Base-by-base conservation (phyloP, 2,888 invertebrate species). In the Agonopterix alstromeriana region DNA sequence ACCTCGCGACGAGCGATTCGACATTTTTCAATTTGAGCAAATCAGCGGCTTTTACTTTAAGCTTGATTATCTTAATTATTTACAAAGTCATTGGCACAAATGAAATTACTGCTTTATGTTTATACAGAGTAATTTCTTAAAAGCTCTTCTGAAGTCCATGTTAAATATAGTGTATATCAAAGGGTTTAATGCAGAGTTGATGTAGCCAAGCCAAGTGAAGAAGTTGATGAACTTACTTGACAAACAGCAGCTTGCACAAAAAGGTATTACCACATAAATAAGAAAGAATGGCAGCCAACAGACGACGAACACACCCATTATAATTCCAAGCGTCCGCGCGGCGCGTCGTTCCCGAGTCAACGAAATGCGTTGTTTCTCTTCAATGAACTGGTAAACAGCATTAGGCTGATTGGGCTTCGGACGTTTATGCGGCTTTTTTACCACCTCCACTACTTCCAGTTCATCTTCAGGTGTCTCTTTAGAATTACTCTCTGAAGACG, bases 281-380 rank as follows among this genome's bases (percentile, higher is more conserved):
- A 98, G 92, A 81, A 98, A 99, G 88, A 99, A 99, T 3, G 99
- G 99, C 53, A 98, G 90, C 99, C 98, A 99, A 79, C 98, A 98
- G 8, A 98, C 93, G 45, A 98, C 97, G 76, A 99, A 99, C 0
- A 98, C 98, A 4, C 98, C 98, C 94, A 98, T 98, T 51, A 99
- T 98, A 49, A 99, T 98, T 14, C 98, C 98, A 2, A 99, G 90
- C 0, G 98, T 98, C 47, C 98, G 90, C 0, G 98, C 98, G 0
- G 98, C 98, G 41, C 98, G 91, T 48, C 98, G 90, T 74, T 99
- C 99, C 69, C 98, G 95, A 1, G 97, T 97, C 53, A 98, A 80
- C 0, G 98, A 98, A 62, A 98, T 96, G 56, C 95, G 91, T 75
- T 96, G 96, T 58, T 95, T 95, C 70, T 96, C 96, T 79, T 96